Base-by-base conservation (phyloP, 2,888 invertebrate genomes). In the Drosophila tripunctata region DNA sequence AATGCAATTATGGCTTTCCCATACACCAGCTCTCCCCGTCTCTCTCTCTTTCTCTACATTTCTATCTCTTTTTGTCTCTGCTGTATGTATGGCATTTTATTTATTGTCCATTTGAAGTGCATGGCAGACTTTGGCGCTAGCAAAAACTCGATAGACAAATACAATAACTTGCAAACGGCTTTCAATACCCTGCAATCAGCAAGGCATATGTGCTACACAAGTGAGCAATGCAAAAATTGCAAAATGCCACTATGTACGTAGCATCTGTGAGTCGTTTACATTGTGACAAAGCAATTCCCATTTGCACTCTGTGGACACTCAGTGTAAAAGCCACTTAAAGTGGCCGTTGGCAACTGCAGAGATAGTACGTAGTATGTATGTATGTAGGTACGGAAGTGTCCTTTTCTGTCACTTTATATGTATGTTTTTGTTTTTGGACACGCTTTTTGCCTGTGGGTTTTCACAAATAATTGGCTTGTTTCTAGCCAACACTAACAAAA, bases 1-100 rank as follows among this genome's bases (percentile, higher is more conserved):
- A 88, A 88, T 88, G 88, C 88, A 88, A 88, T 88, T 88, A 88
- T 87, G 85, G 87, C 57, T 79, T 81, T 78, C 75, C 67, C 73
- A 65, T 52, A 54, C 50, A 12, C 62, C 43, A 41, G 56, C 38
- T 58, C 47, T 40, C 19, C 48, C 45, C 36, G 52, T 17, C 50
- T 44, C 14, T 33, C 10, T 38, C 27, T 27, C 31, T 27, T 24
- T 27, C 33, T 40, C 17, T 52, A 30, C 21, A 24, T 12, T 12
- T 43, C 45, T 17, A 10, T 45, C 50, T 45, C 58, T 35, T 21
- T 48, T 43, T 45, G 40, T 14, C 48, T 8, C 15, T 40, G 17
- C 15, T 5, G 19, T 35, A 5, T 43, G 31, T 51, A 52, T 43
- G 41, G 57, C 50, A 24, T 62, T 77, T 75, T 79, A 72, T 79